These are phyloP conservation scores for Ceyx margarethae DNA, from an alignment of 2,113 vertebrate species.

Conservation along the genomic window DNA sequence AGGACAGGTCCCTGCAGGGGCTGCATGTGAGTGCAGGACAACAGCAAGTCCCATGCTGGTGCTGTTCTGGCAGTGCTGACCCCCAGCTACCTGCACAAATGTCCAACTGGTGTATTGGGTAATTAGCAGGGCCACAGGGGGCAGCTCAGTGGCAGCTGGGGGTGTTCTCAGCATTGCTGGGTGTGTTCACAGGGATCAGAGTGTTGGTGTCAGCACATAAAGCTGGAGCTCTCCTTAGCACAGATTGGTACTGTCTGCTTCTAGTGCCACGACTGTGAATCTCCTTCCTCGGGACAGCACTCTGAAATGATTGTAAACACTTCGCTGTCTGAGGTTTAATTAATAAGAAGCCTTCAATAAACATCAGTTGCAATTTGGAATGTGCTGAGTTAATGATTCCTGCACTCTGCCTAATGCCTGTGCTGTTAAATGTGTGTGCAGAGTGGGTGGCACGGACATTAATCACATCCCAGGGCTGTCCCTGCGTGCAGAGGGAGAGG, in stretches of 20 bases:
- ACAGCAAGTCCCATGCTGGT: background rate
- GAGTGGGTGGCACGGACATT: background rate
- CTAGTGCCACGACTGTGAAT: background rate
- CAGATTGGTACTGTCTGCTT: background rate
- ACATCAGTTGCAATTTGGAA: conserved; percentile 16
- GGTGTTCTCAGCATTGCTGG: background rate
- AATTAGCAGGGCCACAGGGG: too few relatives aligned
- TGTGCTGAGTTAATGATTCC: conserved; percentile 17
- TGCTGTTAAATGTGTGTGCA: conserved; percentile 13
- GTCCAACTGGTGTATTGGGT: background rate
- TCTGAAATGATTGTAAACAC: conserved; percentile 3
- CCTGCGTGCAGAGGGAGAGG: background rate
- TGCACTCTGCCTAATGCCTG: background rate
- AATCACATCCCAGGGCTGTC: background rate
- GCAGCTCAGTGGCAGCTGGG: background rate
- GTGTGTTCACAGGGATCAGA: background rate
- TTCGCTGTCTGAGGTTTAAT: conserved; percentile 36
- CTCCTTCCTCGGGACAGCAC: background rate
- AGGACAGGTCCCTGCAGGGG: background rate
- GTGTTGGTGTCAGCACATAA: background rate
- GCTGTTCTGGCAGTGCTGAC: background rate
- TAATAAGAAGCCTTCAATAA: conserved; percentile 48
- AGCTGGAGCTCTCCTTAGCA: background rate
- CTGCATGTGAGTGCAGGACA: background rate
- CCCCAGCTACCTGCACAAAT: background rate